Percentiles rank a stretch among this genome's conserved stretches.
Evolutionary conservation across 2,797 vertebrate genomes (phyloP).

Genomic region (Poecilia picta): DNA sequence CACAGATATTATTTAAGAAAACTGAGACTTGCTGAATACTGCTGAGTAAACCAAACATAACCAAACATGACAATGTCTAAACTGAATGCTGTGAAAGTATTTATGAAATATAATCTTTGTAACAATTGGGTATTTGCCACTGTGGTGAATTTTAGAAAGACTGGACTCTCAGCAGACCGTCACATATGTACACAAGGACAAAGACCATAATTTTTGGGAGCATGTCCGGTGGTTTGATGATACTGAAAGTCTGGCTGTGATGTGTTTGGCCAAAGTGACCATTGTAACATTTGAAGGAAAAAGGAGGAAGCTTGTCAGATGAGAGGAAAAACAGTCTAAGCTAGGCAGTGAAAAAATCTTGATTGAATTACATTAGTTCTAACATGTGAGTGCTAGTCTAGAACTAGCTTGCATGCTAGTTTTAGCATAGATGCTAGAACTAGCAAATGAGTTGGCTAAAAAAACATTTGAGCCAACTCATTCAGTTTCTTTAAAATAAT

Average conservation of each 20-base stretch:
- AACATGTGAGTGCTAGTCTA: background rate
- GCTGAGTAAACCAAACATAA: background rate
- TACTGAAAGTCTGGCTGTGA: background rate
- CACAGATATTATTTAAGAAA: background rate
- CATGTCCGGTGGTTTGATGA: background rate
- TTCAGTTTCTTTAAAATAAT: background rate
- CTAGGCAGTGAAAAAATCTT: background rate
- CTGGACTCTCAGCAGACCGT: background rate
- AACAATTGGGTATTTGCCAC: background rate
- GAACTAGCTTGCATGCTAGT: no score
- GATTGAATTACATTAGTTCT: background rate
- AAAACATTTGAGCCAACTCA: background rate
- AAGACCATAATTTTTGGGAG: background rate
- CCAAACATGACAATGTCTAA: background rate
- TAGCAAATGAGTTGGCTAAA: no score
- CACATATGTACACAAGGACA: background rate
- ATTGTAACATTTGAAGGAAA: background rate
- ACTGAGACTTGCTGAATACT: background rate
- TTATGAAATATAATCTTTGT: background rate
- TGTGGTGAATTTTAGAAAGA: background rate
- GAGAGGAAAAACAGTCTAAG: background rate
- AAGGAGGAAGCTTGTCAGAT: background rate
- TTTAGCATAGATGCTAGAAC: no score
- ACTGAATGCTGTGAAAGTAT: background rate
- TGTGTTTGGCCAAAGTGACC: background rate